Base-by-base conservation (phyloP, 2,888 invertebrate genomes). In the Saturnia pavonia region DNA sequence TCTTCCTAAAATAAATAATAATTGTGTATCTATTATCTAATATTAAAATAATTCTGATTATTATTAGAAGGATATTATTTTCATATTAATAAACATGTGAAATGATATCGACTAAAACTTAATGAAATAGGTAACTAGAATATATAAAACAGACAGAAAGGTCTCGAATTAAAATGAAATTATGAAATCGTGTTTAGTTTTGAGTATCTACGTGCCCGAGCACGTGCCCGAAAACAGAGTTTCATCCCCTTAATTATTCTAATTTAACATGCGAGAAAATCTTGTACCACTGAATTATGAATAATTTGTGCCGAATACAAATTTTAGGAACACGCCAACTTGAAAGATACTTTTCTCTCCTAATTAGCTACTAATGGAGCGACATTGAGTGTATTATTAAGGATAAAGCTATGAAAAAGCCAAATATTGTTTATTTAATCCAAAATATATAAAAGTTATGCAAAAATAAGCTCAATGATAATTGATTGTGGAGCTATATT, bases 321-420 rank as follows among this genome's bases (percentile, higher is more conserved):
- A 19, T 65, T 57, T 34, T 40, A 65, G 65, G 65, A 65, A 22
- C 65, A n/a, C 34, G 65, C 34, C 65, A 34, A 34, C 65, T 57
- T 19, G 40, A 65, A 65, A 65, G 40, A 65, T 65, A 65, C 40
- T 16, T 65, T 65, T 65, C 22, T 6, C 34, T 54, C 70, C 79
- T 87, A 87, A 88, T 88, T 84, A 86, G 82, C 74, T 79, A 75
- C 82, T 84, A 86, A 88, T 87, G 83, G 82, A 82, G 82, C 80
- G 81, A 85, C 82, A 82, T 77, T 77, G 73, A 77, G 77, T 80
- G 83, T 74, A 78, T 81, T 80, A 82, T 78, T 80, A 78, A 74
- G 73, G 78, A 77, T 74, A 78, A 81, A 82, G 77, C 83, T 84
- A 82, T 85, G 83, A 85, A 87, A 85, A 86, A 83, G 77, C 78